phyloP scores from a whole-genome alignment of 2,888 invertebrate species.

The Ceraclea dissimilis region DNA sequence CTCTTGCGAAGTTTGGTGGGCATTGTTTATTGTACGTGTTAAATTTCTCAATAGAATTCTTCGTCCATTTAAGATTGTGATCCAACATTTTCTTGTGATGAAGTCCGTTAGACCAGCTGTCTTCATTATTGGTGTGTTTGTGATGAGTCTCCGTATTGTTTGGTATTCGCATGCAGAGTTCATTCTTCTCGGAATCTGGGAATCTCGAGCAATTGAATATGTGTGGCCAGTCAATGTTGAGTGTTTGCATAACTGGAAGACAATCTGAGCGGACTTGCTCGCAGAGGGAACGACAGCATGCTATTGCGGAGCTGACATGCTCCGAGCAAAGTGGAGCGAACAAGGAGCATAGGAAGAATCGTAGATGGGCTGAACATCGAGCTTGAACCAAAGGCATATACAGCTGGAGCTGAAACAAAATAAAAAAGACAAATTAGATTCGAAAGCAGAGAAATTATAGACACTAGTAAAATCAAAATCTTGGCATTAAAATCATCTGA shows the following conservation, averaged over 20 bases:
- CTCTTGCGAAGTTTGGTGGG: conserved; percentile 52
- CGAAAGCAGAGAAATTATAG: not conserved
- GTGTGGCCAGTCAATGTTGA: conserved; percentile 60
- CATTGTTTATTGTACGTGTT: conserved; percentile 41
- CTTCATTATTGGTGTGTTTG: conserved; percentile 7
- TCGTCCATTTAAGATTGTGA: conserved; percentile 36
- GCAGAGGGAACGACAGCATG: conserved; percentile 80
- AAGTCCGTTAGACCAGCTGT: conserved; percentile 13
- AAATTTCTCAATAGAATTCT: conserved; percentile 32
- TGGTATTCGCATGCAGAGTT: conserved; percentile 68
- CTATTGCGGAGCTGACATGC: conserved; percentile 75
- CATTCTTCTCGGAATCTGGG: conserved; percentile 62
- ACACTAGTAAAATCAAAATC: not conserved
- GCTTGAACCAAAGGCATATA: conserved; percentile 68
- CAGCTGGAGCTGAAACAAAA: conserved; percentile 52
- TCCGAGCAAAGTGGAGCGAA: conserved; percentile 88
- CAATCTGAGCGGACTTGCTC: conserved; percentile 69
- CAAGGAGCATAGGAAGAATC: conserved; percentile 84
- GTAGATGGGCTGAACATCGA: conserved; percentile 72
- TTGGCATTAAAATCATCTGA: too few species aligned
- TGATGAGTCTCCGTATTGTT: conserved; percentile 36
- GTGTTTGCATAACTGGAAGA: conserved; percentile 55
- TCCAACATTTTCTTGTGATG: conserved; percentile 15
- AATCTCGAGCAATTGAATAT: conserved; percentile 73
- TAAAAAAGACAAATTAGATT: conserved; percentile 1